Conservation (phyloP, 2,888 invertebrate genomes). For the Microplitis manilae region DNA sequence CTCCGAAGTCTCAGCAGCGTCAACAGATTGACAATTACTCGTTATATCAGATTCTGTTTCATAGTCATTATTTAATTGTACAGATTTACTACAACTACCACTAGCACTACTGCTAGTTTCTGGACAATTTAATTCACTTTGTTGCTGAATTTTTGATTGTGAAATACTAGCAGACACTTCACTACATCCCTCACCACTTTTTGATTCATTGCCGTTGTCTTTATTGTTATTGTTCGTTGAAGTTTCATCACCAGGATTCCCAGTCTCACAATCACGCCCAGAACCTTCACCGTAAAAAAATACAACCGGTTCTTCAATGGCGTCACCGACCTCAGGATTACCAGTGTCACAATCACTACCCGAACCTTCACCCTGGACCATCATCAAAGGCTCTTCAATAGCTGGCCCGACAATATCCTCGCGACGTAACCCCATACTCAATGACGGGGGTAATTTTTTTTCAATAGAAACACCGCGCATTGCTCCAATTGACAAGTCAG, state of each 20-base stretch:
- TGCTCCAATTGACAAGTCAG: slow-evolving; percentile 58
- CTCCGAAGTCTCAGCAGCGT: slow-evolving; percentile 43
- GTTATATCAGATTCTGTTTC: slow-evolving; percentile 1
- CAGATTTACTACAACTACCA: slow-evolving; percentile 43
- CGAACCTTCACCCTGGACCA: slow-evolving; percentile 80
- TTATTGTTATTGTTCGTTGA: slow-evolving; percentile 60
- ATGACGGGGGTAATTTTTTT: slow-evolving; percentile 36
- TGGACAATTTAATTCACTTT: slow-evolving; percentile 34
- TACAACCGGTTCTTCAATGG: slow-evolving; percentile 82
- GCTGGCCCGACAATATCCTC: slow-evolving; percentile 75
- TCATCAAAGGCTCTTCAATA: slow-evolving; percentile 82
- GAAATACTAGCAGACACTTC: slow-evolving; percentile 54
- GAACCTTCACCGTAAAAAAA: slow-evolving; percentile 81
- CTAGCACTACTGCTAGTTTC: neutral
- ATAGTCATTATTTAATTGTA: slow-evolving; percentile 50
- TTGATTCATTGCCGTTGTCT: slow-evolving; percentile 58
- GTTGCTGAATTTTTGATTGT: slow-evolving; percentile 52
- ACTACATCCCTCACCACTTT: slow-evolving; percentile 55
- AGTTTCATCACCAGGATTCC: slow-evolving; percentile 75
- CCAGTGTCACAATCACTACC: slow-evolving; percentile 78
- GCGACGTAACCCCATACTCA: slow-evolving; percentile 57
- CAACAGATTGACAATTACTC: slow-evolving; percentile 46
- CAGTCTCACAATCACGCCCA: slow-evolving; percentile 82
- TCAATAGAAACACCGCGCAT: slow-evolving; percentile 58
- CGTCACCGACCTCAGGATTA: slow-evolving; percentile 76